Evolutionary conservation across 2,797 vertebrate genomes (phyloP).

Genomic region (Myotis planiceps): DNA sequence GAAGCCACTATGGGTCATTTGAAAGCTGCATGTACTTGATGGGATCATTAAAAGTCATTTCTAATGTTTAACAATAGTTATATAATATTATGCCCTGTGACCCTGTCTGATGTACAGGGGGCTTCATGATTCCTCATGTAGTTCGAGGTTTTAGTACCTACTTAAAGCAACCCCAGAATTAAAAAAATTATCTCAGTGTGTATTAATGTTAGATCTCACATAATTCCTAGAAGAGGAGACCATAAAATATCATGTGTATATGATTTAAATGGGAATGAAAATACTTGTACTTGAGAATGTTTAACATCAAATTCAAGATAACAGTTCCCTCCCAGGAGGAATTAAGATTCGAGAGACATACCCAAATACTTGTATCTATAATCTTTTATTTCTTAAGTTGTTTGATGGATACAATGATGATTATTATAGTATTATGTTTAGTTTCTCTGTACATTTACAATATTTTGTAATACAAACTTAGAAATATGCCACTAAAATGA

Average conservation of each 20-base stretch:
- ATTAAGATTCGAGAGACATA: neutral
- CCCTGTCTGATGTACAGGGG: conserved; percentile 57
- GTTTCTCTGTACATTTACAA: neutral
- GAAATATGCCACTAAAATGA: neutral
- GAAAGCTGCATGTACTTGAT: conserved; percentile 63
- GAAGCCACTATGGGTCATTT: conserved; percentile 69
- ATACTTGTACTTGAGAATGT: neutral
- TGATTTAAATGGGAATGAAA: neutral
- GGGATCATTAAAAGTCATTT: conserved; percentile 74
- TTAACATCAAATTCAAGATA: neutral
- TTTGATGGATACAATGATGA: neutral
- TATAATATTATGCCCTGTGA: conserved; percentile 67
- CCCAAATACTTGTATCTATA: neutral
- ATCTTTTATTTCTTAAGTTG: conserved; percentile 13
- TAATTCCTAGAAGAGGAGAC: neutral
- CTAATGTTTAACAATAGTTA: conserved; percentile 72
- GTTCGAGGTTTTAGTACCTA: neutral
- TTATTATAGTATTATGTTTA: neutral
- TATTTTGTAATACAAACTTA: neutral
- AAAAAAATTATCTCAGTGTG: neutral
- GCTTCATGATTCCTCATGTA: neutral
- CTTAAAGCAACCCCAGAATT: neutral
- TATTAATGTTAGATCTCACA: neutral
- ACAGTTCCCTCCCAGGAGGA: neutral
- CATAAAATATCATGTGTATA: neutral